These are phyloP conservation scores for Enteromius anoplus DNA, from an alignment of 2,797 vertebrate genomes.

Conservation along the genomic window DNA sequence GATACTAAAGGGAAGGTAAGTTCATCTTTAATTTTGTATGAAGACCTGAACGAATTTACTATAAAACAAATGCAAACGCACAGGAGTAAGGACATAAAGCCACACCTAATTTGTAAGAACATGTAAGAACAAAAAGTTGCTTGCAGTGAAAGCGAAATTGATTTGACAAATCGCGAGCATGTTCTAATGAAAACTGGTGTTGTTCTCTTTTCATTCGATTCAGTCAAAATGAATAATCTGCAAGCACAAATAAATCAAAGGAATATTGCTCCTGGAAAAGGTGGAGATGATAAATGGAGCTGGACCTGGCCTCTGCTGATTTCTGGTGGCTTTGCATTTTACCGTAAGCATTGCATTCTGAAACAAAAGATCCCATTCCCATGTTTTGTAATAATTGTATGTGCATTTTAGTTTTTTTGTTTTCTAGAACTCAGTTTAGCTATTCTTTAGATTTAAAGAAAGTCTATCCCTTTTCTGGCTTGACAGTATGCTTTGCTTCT, in stretches of 20 bases:
- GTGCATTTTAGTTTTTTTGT: neutral
- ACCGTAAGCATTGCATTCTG: neutral
- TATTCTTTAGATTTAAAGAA: neutral
- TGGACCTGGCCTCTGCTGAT: conserved; percentile 17
- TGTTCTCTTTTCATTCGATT: neutral
- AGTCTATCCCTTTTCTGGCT: neutral
- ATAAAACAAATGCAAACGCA: neutral
- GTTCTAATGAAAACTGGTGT: neutral
- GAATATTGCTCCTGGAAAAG: neutral
- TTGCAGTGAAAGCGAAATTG: neutral
- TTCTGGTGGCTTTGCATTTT: neutral
- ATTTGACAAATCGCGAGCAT: neutral
- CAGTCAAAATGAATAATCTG: neutral
- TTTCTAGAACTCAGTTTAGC: neutral
- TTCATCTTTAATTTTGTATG: neutral
- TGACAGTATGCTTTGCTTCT: neutral
- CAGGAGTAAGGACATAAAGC: neutral
- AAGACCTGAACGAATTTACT: neutral
- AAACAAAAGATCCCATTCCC: neutral
- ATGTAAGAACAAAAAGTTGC: neutral
- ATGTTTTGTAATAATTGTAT: neutral
- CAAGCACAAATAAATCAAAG: neutral
- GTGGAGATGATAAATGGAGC: neutral
- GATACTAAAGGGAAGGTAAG: neutral
- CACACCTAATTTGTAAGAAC: neutral